Evolutionary conservation across 2,888 invertebrate genomes (phyloP).

Genomic region (Periphyllus acericola): DNA sequence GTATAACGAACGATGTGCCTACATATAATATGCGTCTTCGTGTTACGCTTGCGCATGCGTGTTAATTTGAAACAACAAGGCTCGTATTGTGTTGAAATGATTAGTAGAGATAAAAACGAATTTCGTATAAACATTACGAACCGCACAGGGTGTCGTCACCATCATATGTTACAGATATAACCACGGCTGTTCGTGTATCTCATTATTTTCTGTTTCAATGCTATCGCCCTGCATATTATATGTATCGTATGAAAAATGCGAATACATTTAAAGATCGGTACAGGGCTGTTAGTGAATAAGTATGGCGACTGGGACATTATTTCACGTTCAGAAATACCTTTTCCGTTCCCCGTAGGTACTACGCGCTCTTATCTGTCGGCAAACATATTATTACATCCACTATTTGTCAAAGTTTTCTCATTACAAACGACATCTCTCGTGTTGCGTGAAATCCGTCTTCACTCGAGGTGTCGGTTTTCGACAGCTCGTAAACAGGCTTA

Average conservation of each 20-base stretch:
- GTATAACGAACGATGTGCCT: neutral
- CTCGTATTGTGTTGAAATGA: too few species aligned
- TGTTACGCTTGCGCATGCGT: neutral
- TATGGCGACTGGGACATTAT: conserved; percentile 5
- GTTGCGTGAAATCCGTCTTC: conserved; percentile 48
- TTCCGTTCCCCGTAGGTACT: neutral
- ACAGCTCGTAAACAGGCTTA: conserved; percentile 46
- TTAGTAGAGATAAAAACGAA: neutral
- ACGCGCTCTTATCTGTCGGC: conserved; percentile 40
- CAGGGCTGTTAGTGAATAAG: conserved; percentile 13
- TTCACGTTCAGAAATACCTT: conserved; percentile 41
- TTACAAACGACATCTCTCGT: conserved; percentile 52
- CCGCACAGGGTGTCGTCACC: too few species aligned
- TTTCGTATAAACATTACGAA: neutral
- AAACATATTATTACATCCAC: conserved; percentile 44
- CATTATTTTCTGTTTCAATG: neutral
- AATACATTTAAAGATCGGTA: conserved; percentile 21
- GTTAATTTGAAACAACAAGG: too few species aligned
- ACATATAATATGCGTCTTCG: neutral
- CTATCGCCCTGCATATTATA: neutral
- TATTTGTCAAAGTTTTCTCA: conserved; percentile 62
- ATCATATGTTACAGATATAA: too few species aligned
- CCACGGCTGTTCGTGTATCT: neutral
- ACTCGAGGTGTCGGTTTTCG: conserved; percentile 37
- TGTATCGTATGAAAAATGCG: neutral